A percentile compares a stretch with the other conserved stretches of the same genome.
Evolutionary conservation across 2,888 invertebrate genomes (phyloP).

Genomic region (Amphiduros pacificus): DNA sequence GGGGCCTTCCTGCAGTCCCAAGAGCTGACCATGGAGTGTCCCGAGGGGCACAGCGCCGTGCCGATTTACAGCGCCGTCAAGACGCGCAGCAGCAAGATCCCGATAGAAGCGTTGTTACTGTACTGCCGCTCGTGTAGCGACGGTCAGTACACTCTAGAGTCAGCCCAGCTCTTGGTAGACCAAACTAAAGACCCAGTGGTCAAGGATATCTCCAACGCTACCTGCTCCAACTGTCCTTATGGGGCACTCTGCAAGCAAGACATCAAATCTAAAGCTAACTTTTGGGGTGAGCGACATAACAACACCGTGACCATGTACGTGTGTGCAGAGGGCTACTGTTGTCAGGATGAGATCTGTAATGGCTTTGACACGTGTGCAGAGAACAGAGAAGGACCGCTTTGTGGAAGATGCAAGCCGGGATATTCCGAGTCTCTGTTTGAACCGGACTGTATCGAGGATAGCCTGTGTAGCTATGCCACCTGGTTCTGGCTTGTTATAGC

Average conservation of each 20-base stretch:
- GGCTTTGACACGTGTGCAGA: constrained; percentile 1
- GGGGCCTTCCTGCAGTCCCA: neutral
- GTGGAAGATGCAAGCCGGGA: neutral
- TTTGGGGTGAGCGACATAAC: neutral
- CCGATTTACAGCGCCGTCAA: neutral
- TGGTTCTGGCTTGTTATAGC: constrained; percentile 7
- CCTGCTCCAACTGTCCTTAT: constrained; percentile 4
- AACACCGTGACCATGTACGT: constrained; percentile 9
- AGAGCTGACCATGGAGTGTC: neutral
- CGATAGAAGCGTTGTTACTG: constrained; percentile 2
- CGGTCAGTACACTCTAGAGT: neutral
- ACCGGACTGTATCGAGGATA: neutral
- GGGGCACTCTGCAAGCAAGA: constrained; percentile 1
- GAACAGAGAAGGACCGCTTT: constrained; percentile 3
- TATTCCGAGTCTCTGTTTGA: constrained; percentile 10
- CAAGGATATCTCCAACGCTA: no score
- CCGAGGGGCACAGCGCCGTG: neutral
- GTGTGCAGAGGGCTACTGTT: constrained; percentile 11
- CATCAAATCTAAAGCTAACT: constrained; percentile 7
- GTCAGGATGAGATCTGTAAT: constrained; percentile 2
- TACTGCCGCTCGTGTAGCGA: constrained; percentile 4
- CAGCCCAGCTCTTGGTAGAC: neutral
- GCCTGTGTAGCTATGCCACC: constrained; percentile 2
- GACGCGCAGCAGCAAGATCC: neutral
- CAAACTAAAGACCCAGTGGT: no score